These are phyloP conservation scores for Sebastes nivosus DNA, from an alignment of 2,797 vertebrate species.

Conservation along the genomic window DNA sequence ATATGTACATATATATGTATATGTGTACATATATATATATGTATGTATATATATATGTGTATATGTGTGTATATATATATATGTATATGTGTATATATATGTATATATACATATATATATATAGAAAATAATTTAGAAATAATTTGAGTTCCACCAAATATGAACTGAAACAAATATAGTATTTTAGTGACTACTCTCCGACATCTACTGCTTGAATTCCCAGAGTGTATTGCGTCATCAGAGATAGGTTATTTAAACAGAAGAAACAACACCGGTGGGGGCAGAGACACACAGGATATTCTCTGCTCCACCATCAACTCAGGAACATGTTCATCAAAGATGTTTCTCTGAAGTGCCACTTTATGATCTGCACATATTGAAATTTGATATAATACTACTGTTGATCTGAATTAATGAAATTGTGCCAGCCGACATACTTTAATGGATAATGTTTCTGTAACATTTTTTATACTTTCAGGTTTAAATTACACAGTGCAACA, in stretches of 20 bases:
- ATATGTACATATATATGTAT: too few relatives aligned
- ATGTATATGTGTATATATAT: too few relatives aligned
- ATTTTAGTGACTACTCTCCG: not conserved
- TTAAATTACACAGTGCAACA: constrained; percentile 26
- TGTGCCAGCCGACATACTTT: not conserved
- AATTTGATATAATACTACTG: not conserved
- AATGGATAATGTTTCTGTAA: constrained; percentile 36
- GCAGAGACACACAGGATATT: too few relatives aligned
- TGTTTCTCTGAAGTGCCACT: not conserved
- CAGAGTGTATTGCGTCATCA: not conserved
- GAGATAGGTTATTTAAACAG: not conserved
- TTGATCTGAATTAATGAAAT: not conserved
- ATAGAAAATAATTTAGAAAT: too few relatives aligned
- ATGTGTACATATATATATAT: too few relatives aligned
- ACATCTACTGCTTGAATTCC: not conserved
- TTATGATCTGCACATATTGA: not conserved
- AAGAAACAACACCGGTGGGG: not conserved
- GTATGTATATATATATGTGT: too few relatives aligned
- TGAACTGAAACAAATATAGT: too few relatives aligned
- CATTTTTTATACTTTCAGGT: constrained; percentile 45
- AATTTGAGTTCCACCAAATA: too few relatives aligned
- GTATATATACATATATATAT: too few relatives aligned
- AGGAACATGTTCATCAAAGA: not conserved
- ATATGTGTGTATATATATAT: too few relatives aligned
- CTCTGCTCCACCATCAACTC: too few relatives aligned